These are phyloP conservation scores for Eciton burchellii DNA, from an alignment of 1,140 invertebrate species.

Conservation along the genomic window DNA sequence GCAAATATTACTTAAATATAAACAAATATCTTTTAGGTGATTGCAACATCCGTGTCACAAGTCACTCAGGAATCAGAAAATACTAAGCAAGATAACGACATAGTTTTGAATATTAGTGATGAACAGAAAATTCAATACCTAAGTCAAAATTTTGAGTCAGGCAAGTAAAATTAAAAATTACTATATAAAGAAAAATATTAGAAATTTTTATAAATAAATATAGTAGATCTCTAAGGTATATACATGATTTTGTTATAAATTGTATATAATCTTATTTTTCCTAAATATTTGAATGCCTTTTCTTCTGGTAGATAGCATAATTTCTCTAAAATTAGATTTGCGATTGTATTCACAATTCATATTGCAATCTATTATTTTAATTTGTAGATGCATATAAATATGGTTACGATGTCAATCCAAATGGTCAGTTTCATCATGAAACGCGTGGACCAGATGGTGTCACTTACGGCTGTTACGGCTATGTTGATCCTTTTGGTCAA, in stretches of 20 bases:
- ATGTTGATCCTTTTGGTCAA: constrained; percentile 89
- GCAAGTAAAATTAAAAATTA: constrained; percentile 58
- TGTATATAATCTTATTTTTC: too few species aligned
- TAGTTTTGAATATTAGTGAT: constrained; percentile 74
- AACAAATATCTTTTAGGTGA: constrained; percentile 67
- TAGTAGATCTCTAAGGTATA: neutral
- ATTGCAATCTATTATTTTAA: neutral
- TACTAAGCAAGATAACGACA: constrained; percentile 64
- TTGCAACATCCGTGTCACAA: constrained; percentile 71
- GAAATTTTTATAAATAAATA: neutral
- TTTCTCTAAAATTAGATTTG: too few species aligned
- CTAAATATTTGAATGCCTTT: too few species aligned
- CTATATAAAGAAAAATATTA: neutral
- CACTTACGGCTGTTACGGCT: constrained; percentile 92
- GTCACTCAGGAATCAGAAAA: constrained; percentile 63
- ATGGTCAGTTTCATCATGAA: constrained; percentile 93
- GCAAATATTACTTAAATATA: constrained; percentile 1
- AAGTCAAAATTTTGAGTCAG: constrained; percentile 75
- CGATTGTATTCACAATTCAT: too few species aligned
- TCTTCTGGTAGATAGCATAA: too few species aligned
- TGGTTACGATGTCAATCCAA: constrained; percentile 90
- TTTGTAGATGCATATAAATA: constrained; percentile 89
- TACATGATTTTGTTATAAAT: neutral
- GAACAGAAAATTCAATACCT: constrained; percentile 77
- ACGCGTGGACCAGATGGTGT: constrained; percentile 90